These are phyloP conservation scores for Ornithorhynchus anatinus DNA, from an alignment of 2,113 vertebrate species.

Conservation along the genomic window DNA sequence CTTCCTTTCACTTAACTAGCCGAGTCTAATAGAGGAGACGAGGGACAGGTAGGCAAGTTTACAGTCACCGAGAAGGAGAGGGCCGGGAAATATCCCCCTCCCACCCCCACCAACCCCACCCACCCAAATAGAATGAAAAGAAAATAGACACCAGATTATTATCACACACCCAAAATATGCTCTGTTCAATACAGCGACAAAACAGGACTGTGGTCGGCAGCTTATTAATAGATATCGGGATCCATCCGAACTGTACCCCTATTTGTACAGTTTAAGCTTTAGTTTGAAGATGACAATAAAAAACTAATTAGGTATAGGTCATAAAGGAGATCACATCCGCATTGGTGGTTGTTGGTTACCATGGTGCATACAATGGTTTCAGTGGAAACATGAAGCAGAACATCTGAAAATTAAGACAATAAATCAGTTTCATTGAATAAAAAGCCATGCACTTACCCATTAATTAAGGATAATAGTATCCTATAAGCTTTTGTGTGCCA, in stretches of 20 bases:
- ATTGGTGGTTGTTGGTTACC: constrained; percentile 66
- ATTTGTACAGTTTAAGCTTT: constrained; percentile 28
- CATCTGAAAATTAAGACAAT: constrained; percentile 73
- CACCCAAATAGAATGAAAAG: background rate
- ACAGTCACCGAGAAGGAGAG: background rate
- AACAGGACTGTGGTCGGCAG: background rate
- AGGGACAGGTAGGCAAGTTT: constrained; percentile 60
- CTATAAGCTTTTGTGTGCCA: constrained; percentile 71
- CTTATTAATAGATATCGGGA: background rate
- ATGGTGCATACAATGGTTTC: constrained; percentile 66
- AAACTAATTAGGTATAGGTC: constrained; percentile 74
- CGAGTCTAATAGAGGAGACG: constrained; percentile 58
- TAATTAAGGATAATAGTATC: constrained; percentile 76
- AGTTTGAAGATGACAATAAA: constrained; percentile 71
- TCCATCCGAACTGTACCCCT: background rate
- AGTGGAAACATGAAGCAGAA: constrained; percentile 69
- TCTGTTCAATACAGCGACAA: background rate
- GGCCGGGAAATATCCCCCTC: background rate
- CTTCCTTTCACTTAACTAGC: constrained; percentile 69
- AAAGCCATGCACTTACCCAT: constrained; percentile 71
- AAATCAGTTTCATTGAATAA: constrained; percentile 76
- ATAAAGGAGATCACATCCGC: constrained; percentile 62
- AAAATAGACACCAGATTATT: background rate
- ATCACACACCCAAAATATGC: background rate
- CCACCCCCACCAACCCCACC: background rate